Evolutionary conservation across 2,888 invertebrate species (phyloP), one percentile per base, ranked within the genome.

Genomic region (Lasioglossum oenotherae): DNA sequence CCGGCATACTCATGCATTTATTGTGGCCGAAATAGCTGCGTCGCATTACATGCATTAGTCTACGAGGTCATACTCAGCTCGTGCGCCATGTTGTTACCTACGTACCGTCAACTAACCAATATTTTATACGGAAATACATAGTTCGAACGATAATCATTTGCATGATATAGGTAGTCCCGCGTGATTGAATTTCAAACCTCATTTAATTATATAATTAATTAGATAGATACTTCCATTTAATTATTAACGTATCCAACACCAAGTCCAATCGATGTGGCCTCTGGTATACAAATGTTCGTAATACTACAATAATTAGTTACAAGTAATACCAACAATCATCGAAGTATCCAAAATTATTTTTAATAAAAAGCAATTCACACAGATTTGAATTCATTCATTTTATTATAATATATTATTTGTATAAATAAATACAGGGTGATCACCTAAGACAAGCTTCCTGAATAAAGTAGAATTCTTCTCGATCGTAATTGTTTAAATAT

Each of bases 41-140:
- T 79, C 76, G 86, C 74, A 46, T 82, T 60, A 87, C 79, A 86
- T 85, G 85, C 77, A 71, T 80, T 71, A 78, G 82, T 74, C 86
- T 57, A 76, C 77, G 76, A 80, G 76, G 82, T 35, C 75, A 74
- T 86, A 67, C 78, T 80, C 80, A 49, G 46, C 74, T 49, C 71
- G 53, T 53, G 69, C 10, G 60, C 44, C 74, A 53, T 38, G 57
- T 81, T 76, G 81, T 81, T 81, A 60, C 64, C 41, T 80, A 49
- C 57, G 60, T 57, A 44, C 41, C 76, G 60, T 64, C 72, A 60
- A 53, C 44, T 71, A 77, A 72, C 72, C 81, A 71, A 75, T 76
- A 72, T 81, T 81, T 81, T 76, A 75, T 76, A 76, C 16, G 27
- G 60, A 16, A 16, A 60, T 35, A 35, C 35, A 35, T 60, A 60